Evolutionary conservation across 2,888 invertebrate species (phyloP), one percentile per base, ranked within the genome.

Genomic region (Pristionchus mayeri): DNA sequence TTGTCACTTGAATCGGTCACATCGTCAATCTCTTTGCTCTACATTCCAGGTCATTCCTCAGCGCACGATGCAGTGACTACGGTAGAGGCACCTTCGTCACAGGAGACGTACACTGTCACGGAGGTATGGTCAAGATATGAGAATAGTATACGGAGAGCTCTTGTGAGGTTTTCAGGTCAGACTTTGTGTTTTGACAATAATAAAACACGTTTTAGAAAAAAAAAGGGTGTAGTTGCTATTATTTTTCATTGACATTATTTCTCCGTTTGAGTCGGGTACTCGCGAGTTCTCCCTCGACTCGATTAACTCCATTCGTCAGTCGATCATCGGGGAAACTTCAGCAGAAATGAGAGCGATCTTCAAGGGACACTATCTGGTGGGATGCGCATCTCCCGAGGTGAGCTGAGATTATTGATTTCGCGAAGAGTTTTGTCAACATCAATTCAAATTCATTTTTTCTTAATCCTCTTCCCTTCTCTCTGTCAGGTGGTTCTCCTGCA

Each of bases 231-330:
- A n/a, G n/a, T n/a, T n/a, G n/a, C n/a, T n/a, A n/a, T n/a, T n/a
- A n/a, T n/a, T n/a, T n/a, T n/a, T n/a, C n/a, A n/a, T n/a, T n/a
- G n/a, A n/a, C n/a, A n/a, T n/a, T n/a, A n/a, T n/a, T n/a, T n/a
- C n/a, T n/a, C n/a, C n/a, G n/a, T 80, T 57, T 24, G 37, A 80
- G 80, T 44, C 37, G n/a, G 80, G 80, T n/a, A 11, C n/a, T 63
- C 81, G 81, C 11, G 44, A 48, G 9, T 82, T 82, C 48, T 6
- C 60, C 2, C 81, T 82, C 48, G 60, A 30, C 3, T 82, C 81
- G 34, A 24, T 82, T n/a, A 18, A 40, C 27, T 63, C 60, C 9
- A 60, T 82, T 63, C 81, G 81, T 82, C 48, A 60, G n/a, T 60
- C 81, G 34, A 63, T 82, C 21, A 34, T 82, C 27, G 18, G 27